Base-by-base conservation (phyloP, 2,113 vertebrate genomes). In the Dermatemys mawii region DNA sequence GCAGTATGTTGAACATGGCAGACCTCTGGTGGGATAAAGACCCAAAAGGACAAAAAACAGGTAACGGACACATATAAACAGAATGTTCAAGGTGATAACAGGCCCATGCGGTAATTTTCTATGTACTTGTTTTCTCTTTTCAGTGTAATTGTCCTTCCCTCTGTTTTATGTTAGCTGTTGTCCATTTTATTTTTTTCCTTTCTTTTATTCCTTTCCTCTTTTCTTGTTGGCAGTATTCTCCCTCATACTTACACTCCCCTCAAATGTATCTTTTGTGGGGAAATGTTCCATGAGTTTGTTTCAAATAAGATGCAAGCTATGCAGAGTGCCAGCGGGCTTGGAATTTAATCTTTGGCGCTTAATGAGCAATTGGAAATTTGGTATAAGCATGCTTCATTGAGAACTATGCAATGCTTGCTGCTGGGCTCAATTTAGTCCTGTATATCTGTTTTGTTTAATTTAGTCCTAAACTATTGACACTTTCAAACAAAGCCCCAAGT, bases 401-500 rank as follows among this genome's bases (percentile, higher is more conserved):
- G 29, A 50, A 17, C 2, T 0, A 27, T 48, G 78, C 21, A 88
- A n/a, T 26, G 10, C 0, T 78, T 16, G 73, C 78, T 84, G 57
- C 73, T 10, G 84, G 49, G 5, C 6, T 86, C 1, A 24, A 9
- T 73, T 89, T 88, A 1, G 44, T 87, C 51, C 51, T 80, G 51
- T 29, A 87, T 2, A 54, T 1, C 10, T 46, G 5, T 8, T 73
- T 78, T 80, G 4, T 78, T 93, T 94, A 92, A 67, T 81, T 79
- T 94, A 54, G 16, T 78, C 87, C 5, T 16, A 51, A 95, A 92
- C 48, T 55, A 96, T 29, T 87, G 49, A 83, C 21, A 48, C 78
- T 91, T 95, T 95, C 88, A 86, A 82, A 94, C 38, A 93, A 51
- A 97, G 79, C 55, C 17, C 88, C n/a, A 97, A 84, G 17, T 93